phyloP scores from a whole-genome alignment of 92 coral and sea anemone genomes.

The Epizoanthus ramosus region DNA sequence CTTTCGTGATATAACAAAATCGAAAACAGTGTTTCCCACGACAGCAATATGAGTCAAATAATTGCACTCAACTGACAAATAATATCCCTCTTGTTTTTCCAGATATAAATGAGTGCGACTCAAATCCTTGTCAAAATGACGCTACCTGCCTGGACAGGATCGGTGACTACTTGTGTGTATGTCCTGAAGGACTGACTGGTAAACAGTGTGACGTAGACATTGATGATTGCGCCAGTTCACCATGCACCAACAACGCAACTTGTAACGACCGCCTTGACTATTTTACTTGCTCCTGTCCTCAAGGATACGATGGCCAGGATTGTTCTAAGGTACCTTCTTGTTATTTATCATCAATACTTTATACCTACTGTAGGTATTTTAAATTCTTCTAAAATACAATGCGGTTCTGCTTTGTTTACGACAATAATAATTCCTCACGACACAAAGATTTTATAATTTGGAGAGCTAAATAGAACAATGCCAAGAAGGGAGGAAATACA shows the following conservation, averaged over 20 bases:
- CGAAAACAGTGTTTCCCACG: too few species aligned
- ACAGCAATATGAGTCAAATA: too few species aligned
- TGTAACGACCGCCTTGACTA: background rate
- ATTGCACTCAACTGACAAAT: too few species aligned
- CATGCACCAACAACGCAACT: slow-evolving; percentile 23
- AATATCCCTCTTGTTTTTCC: too few species aligned
- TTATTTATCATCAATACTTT: background rate
- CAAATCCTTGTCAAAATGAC: slow-evolving; percentile 3
- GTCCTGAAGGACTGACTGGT: slow-evolving; percentile 27
- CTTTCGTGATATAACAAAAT: too few species aligned
- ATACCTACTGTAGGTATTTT: too few species aligned
- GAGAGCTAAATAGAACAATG: too few species aligned
- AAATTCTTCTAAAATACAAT: too few species aligned
- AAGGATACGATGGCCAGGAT: background rate
- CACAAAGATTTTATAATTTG: too few species aligned
- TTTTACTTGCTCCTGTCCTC: slow-evolving; percentile 6
- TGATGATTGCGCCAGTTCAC: slow-evolving; percentile 25
- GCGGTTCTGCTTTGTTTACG: too few species aligned
- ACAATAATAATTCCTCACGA: too few species aligned
- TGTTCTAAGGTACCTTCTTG: slow-evolving; percentile 8
- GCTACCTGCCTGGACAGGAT: slow-evolving; percentile 9
- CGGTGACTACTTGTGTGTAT: slow-evolving; percentile 20
- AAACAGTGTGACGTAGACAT: slow-evolving; percentile 27
- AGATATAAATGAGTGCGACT: background rate
- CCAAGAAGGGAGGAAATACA: too few species aligned